Base-by-base conservation (phyloP, 2,888 invertebrate species). In the Prosapia bicincta region DNA sequence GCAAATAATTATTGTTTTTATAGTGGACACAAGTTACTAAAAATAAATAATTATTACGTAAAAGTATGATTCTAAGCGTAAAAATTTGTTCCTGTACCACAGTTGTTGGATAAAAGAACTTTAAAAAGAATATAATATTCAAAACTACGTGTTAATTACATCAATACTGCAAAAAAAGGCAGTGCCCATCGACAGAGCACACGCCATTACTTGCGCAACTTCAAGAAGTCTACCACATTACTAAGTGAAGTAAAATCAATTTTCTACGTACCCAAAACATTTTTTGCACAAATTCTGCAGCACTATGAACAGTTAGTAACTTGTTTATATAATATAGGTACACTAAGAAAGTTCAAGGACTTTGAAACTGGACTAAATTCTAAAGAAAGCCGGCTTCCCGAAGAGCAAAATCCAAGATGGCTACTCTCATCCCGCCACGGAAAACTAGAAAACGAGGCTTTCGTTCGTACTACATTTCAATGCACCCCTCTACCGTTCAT, bases 371-470 rank as follows among this genome's bases (percentile, higher is more conserved):
- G 65, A 26, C 15, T 66, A 65, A 66, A 70, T 70, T 69, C 32
- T 70, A 20, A 24, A 13, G 6, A 26, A n/a, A 70, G 73, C 91
- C 92, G 91, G 92, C 91, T 91, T 91, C 89, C 88, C 86, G 88
- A 88, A 54, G 66, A 90, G 88, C 87, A 88, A 89, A 89, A 89
- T 91, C 89, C 92, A 92, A 92, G 91, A 92, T 92, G 92, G 92
- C 91, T 90, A 91, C 72, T 66, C 73, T 65, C 76, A 76, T 89
- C 89, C 90, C 88, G 88, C 88, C 88, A 87, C 86, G 86, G 85
- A 85, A 85, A 85, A 86, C 86, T 85, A 77, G 85, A 80, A 84
- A 85, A 84, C 83, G 83, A 84, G 83, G 84, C 84, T 83, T 75
- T 54, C 76, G 26, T 69, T 23, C 68, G 68, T 43, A 70, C 30